These are phyloP conservation scores for Agrilus cyanescens DNA, from an alignment of 2,888 invertebrate genomes.

Conservation along the genomic window DNA sequence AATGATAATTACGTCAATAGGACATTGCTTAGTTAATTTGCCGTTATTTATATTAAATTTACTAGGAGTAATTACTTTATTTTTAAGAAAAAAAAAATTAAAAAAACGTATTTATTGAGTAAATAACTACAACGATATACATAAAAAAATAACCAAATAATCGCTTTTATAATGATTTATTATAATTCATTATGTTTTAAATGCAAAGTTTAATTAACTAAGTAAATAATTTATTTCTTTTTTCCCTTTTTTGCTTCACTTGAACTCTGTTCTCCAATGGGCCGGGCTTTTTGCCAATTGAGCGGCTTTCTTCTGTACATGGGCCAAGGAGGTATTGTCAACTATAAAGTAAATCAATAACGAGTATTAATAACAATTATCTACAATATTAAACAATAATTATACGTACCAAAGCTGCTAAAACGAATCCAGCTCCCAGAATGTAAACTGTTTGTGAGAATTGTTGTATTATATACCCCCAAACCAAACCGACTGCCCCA, in stretches of 20 bases:
- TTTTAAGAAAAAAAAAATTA: too few relatives aligned
- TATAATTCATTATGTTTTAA: too few relatives aligned
- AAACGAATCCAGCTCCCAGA: constrained; percentile 77
- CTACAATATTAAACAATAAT: constrained; percentile 37
- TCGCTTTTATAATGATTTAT: too few relatives aligned
- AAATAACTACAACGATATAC: too few relatives aligned
- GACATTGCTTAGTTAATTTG: too few relatives aligned
- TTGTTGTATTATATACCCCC: constrained; percentile 90
- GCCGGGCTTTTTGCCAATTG: constrained; percentile 75
- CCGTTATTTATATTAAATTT: too few relatives aligned
- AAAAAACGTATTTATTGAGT: too few relatives aligned
- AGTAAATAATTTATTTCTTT: constrained; percentile 6
- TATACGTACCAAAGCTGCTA: constrained; percentile 65
- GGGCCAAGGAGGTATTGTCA: constrained; percentile 94
- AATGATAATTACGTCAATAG: too few relatives aligned
- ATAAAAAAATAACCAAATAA: too few relatives aligned
- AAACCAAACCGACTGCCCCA: constrained; percentile 80
- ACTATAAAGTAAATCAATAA: constrained; percentile 32
- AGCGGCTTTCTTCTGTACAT: constrained; percentile 81
- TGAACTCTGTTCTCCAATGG: constrained; percentile 26
- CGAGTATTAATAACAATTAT: constrained; percentile 3
- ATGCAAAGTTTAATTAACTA: too few relatives aligned
- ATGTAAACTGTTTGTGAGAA: constrained; percentile 93
- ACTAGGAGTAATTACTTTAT: too few relatives aligned
- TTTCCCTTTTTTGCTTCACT: constrained; percentile 23